Evolutionary conservation across 2,113 vertebrate species (phyloP), one percentile per base, ranked within the genome.

Genomic region (Microtus ochrogaster): DNA sequence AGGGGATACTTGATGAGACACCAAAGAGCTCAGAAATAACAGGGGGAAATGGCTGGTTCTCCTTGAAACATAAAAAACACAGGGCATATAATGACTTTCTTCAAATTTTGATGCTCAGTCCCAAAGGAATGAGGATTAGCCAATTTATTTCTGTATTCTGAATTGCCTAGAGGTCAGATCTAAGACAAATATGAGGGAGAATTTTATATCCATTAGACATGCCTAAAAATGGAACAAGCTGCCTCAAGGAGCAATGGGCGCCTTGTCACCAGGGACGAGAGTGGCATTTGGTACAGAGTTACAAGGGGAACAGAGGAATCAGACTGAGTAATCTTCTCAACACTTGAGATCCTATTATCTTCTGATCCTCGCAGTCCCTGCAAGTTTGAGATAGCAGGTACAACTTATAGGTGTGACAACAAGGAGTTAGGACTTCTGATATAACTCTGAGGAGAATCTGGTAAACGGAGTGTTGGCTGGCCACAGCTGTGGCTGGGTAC

Each of bases 131-230:
- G 77, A n/a, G 55, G 93, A 94, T 94, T 93, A 90, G 92, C 79
- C 84, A 92, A 92, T 91, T 96, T 95, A 96, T 95, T 97, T 96
- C 92, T 90, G 68, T 92, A 90, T 77, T 94, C 84, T 36, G 5
- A 94, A 52, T 81, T 79, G 55, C 94, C 83, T 44, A 84, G 95
- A 95, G 97, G 94, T 92, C 92, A 96, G 74, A 96, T 91, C 83
- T 97, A 93, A 97, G 94, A 94, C 83, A 95, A 89, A 97, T 83
- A 88, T 39, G 79, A 91, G 84, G 39, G n/a, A 88, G 89, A 91
- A 79, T 92, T 92, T 79, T 91, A 74, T 58, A 88, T 74, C 76
- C 55, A 86, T 97, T 95, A 95, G 72, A 91, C 82, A 96, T 78
- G 82, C 66, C 89, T 95, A 89, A 96, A 95, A 97, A 89, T 94